Evolutionary conservation across 2,797 vertebrate genomes (phyloP), one percentile per base, ranked within the genome.

Genomic region (Heliangelus exortis): DNA sequence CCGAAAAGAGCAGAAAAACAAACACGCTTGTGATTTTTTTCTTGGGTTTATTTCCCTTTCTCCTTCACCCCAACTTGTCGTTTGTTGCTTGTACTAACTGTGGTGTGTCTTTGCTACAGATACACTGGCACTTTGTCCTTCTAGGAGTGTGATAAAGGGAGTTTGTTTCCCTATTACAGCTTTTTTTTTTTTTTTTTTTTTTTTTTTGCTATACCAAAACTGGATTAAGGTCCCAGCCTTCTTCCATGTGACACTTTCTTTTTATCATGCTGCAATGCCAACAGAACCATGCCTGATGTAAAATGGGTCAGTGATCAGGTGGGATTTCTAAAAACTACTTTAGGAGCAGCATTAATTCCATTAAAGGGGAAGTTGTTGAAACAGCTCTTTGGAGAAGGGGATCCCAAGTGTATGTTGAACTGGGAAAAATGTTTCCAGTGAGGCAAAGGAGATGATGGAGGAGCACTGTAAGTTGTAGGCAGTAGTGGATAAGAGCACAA

Each of bases 241-340:
- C 45, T 71, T 43, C 58, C 62, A 6, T 1, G 0, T 50, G 2
- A 0, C 1, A 0, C 9, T 51, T 75, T 50, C 9, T 51, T 75
- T 50, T 25, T 20, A 0, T 62, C 9, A 2, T 4, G 23, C 41
- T 45, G 39, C 61, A 79, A 15, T 11, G 59, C 21, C n/a, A 26
- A 2, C 21, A n/a, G 26, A 8, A 29, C 51, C 26, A 11, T 18
- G 4, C 2, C 9, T 19, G 80, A 89, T 86, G 61, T 18, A 33
- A 72, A 74, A 43, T 28, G 22, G 59, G 68, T 43, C 1, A 0
- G 58, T 9, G 58, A 34, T 53, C 94, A 71, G 93, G 68, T 72
- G 93, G 88, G 90, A 62, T 71, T 91, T 80, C 66, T 31, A 1
- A 25, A 29, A n/a, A 2, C 10, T 90, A 1, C 61, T 92, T 68